A percentile compares a stretch with the other conserved stretches of the same genome.
These are phyloP conservation scores for Xylocopa sonorina DNA, from an alignment of 1,140 invertebrate species.

Conservation along the genomic window DNA sequence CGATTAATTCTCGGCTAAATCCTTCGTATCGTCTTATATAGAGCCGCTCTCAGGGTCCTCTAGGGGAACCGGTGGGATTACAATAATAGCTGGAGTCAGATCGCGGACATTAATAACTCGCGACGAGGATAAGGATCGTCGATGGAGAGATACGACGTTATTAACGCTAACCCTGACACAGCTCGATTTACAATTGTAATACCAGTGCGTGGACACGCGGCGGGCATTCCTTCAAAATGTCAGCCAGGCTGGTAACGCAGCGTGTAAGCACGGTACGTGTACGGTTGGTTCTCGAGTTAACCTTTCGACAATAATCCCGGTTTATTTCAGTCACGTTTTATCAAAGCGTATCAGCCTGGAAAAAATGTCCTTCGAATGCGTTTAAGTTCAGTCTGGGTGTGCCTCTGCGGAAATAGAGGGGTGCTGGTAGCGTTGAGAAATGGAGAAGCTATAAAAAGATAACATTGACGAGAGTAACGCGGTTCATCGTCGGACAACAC, in stretches of 20 bases:
- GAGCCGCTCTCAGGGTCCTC: too few relatives aligned
- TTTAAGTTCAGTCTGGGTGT: too few relatives aligned
- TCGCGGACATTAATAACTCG: background rate
- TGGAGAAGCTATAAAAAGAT: too few relatives aligned
- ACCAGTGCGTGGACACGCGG: background rate
- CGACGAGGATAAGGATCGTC: background rate
- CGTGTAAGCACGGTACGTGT: background rate
- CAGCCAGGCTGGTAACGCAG: background rate
- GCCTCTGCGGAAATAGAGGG: too few relatives aligned
- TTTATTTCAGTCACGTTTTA: background rate
- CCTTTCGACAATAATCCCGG: background rate
- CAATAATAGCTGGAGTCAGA: background rate
- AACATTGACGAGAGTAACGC: too few relatives aligned
- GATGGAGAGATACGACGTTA: background rate
- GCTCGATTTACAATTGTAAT: conserved; percentile 26
- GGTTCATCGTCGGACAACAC: too few relatives aligned
- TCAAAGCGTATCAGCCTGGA: too few relatives aligned
- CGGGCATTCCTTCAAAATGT: background rate
- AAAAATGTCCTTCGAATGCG: too few relatives aligned
- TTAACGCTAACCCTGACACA: background rate
- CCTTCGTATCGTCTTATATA: background rate
- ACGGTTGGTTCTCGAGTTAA: background rate
- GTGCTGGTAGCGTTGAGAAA: too few relatives aligned
- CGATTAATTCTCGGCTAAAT: background rate
- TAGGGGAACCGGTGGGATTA: background rate